phyloP scores from a whole-genome alignment of 2,113 vertebrate genomes.

The Panthera leo region DNA sequence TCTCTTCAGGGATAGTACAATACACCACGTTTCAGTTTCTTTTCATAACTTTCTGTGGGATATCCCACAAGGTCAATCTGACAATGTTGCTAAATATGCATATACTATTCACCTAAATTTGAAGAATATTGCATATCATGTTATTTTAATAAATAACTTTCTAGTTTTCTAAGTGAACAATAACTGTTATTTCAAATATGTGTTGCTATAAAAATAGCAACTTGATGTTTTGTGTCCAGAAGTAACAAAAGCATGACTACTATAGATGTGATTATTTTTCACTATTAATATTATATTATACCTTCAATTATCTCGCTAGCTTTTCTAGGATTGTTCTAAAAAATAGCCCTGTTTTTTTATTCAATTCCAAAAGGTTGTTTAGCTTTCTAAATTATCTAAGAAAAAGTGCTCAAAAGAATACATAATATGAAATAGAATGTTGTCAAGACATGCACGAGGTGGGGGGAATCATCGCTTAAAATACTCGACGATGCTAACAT shows the following conservation, averaged over 20 bases:
- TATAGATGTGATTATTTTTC: background rate
- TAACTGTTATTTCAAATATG: background rate
- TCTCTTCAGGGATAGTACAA: background rate
- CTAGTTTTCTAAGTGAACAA: background rate
- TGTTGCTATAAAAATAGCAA: background rate
- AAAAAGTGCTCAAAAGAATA: background rate
- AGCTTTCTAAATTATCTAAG: background rate
- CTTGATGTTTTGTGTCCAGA: background rate
- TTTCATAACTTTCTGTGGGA: background rate
- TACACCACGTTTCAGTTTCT: background rate
- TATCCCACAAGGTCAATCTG: background rate
- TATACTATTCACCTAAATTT: background rate
- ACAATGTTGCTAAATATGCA: background rate
- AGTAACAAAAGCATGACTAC: background rate
- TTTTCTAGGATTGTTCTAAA: background rate
- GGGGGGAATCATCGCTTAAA: background rate
- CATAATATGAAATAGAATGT: background rate
- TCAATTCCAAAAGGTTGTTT: background rate
- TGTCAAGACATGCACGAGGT: background rate
- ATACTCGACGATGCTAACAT: background rate
- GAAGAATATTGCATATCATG: background rate
- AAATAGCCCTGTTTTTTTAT: background rate
- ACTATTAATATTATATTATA: background rate
- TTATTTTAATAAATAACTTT: background rate
- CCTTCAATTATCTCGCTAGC: background rate